phyloP scores from a whole-genome alignment of 37 sponge, comb jelly and placozoan genomes.

The Cladorhizidae sp. region DNA sequence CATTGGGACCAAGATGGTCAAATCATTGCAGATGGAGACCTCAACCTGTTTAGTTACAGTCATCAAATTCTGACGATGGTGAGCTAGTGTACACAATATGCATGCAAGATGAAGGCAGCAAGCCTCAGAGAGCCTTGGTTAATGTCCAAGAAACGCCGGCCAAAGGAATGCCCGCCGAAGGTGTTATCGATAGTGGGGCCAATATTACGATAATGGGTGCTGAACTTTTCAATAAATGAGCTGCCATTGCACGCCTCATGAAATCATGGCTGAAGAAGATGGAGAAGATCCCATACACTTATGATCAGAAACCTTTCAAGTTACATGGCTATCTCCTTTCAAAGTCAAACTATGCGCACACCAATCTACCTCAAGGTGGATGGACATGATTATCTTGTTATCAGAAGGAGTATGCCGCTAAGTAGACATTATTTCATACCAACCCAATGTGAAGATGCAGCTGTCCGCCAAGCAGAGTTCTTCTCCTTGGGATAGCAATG shows the following conservation, averaged over 20 bases:
- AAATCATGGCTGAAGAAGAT: not conserved
- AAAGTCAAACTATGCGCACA: not conserved
- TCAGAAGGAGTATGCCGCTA: not conserved
- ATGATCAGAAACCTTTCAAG: not conserved
- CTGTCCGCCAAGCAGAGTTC: no score
- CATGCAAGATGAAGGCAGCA: constrained; percentile 46
- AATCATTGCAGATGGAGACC: not conserved
- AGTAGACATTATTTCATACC: not conserved
- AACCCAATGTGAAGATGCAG: constrained; percentile 1
- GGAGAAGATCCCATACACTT: not conserved
- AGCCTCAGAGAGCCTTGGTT: not conserved
- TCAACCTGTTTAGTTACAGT: not conserved
- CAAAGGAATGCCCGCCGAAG: no score
- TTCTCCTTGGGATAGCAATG: no score
- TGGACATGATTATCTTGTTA: not conserved
- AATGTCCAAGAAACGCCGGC: not conserved
- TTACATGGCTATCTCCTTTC: not conserved
- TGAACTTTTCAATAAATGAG: not conserved
- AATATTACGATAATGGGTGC: constrained; percentile 68
- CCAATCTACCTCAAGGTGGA: not conserved
- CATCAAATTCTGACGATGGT: constrained; percentile 41
- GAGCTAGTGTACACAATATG: constrained; percentile 12
- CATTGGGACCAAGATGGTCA: not conserved
- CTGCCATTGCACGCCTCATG: not conserved
- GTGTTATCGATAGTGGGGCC: constrained; percentile 40